phyloP scores from a whole-genome alignment of 2,113 vertebrate genomes.

The Dicaeum eximium region DNA sequence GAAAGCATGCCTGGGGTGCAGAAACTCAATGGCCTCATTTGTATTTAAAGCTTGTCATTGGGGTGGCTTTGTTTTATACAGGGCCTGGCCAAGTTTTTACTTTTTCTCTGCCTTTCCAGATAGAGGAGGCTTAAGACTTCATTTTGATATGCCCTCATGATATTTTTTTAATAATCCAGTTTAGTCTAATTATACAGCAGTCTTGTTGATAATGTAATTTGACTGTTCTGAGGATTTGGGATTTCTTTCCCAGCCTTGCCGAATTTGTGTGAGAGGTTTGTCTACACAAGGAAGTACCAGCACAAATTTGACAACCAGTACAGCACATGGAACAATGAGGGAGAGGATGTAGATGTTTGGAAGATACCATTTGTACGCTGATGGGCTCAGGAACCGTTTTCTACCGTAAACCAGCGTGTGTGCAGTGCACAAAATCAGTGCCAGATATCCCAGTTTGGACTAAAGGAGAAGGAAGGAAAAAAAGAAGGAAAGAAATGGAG shows the following conservation, averaged over 20 bases:
- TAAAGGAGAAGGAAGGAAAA: conserved; percentile 44
- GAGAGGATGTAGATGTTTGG: conserved; percentile 79
- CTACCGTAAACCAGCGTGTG: conserved; percentile 84
- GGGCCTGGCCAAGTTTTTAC: not conserved
- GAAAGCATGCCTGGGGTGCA: not conserved
- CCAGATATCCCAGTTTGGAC: conserved; percentile 90
- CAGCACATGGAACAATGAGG: conserved; percentile 80
- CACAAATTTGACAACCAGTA: conserved; percentile 81
- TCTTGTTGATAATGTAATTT: conserved; percentile 36
- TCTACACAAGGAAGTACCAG: conserved; percentile 85
- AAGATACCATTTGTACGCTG: conserved; percentile 80
- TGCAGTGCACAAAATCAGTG: conserved; percentile 82
- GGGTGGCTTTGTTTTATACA: not conserved
- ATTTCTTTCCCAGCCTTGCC: conserved; percentile 87
- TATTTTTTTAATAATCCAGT: not conserved
- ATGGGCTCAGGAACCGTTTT: conserved; percentile 73
- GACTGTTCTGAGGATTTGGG: not conserved
- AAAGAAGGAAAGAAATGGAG: not conserved
- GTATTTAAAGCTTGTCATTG: not conserved
- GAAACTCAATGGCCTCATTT: not conserved
- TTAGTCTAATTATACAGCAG: conserved; percentile 53
- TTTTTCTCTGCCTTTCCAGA: not conserved
- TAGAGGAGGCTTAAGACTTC: not conserved
- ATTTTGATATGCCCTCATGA: not conserved
- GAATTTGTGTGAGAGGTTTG: conserved; percentile 77